A percentile compares a stretch with the other conserved stretches of the same genome.
phyloP scores from a whole-genome alignment of 2,113 vertebrate genomes.

The Mirza zaza region DNA sequence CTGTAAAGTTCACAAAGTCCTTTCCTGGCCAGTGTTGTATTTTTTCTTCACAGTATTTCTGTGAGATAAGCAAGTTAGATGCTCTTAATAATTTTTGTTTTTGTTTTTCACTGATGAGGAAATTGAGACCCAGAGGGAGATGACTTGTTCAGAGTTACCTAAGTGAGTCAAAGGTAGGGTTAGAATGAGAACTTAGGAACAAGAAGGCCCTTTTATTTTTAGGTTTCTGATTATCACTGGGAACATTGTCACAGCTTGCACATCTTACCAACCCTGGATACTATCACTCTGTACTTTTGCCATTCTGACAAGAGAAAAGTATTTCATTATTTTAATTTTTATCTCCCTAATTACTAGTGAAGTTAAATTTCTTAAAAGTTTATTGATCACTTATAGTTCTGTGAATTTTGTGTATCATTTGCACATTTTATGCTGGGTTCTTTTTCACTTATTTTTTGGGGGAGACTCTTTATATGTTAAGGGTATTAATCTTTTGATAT shows the following conservation, averaged over 20 bases:
- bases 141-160: neutral
- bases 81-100: neutral
- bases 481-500: neutral
- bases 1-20: neutral
- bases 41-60: neutral
- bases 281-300: slow-evolving; percentile 1
- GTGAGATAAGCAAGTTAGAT: slow-evolving; percentile 11
- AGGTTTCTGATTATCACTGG: neutral
- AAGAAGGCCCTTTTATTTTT: neutral
- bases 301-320: neutral
- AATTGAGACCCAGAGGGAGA: neutral
- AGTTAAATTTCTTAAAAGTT: neutral
- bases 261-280: neutral
- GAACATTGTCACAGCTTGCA: neutral
- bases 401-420: slow-evolving; percentile 27
- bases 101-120: neutral
- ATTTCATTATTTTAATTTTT: slow-evolving; percentile 24
- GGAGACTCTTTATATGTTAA: neutral
- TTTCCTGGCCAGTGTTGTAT: neutral
- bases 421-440: neutral
- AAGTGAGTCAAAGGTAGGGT: neutral
- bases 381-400: neutral
- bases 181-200: neutral
- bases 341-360: neutral
- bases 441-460: neutral